phyloP scores from a whole-genome alignment of 2,888 invertebrate genomes.

The Drosophila robusta region DNA sequence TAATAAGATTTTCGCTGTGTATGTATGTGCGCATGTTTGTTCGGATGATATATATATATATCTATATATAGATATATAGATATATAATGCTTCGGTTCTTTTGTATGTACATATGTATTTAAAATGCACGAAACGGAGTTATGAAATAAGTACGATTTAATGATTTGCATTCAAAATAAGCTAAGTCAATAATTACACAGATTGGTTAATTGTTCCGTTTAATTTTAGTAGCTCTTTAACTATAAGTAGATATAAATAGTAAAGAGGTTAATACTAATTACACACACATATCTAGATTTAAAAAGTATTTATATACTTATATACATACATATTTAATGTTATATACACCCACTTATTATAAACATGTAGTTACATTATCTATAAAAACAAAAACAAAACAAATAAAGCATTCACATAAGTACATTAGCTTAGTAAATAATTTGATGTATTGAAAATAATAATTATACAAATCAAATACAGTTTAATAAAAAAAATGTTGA shows the following conservation, averaged over 20 bases:
- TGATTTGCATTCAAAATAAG: constrained; percentile 11
- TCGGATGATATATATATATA: neutral
- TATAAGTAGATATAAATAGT: constrained; percentile 37
- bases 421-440: constrained; percentile 40
- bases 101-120: constrained; percentile 31
- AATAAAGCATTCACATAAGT: constrained; percentile 19
- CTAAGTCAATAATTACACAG: constrained; percentile 36
- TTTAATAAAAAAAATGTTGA: constrained; percentile 50
- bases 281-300: constrained; percentile 24
- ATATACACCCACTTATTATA: constrained; percentile 35
- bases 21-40: too few relatives aligned
- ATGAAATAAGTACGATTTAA: constrained; percentile 4
- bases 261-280: constrained; percentile 26
- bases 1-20: too few relatives aligned
- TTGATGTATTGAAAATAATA: constrained; percentile 37
- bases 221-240: constrained; percentile 29
- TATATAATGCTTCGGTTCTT: neutral
- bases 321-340: constrained; percentile 42
- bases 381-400: constrained; percentile 16
- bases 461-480: constrained; percentile 31
- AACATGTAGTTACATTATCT: constrained; percentile 33
- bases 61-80: too few relatives aligned
- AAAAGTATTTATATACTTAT: constrained; percentile 34
- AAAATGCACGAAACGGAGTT: neutral
- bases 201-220: constrained; percentile 59